Base-by-base conservation (phyloP, 2,797 vertebrate genomes). In the Setipinna tenuifilis region DNA sequence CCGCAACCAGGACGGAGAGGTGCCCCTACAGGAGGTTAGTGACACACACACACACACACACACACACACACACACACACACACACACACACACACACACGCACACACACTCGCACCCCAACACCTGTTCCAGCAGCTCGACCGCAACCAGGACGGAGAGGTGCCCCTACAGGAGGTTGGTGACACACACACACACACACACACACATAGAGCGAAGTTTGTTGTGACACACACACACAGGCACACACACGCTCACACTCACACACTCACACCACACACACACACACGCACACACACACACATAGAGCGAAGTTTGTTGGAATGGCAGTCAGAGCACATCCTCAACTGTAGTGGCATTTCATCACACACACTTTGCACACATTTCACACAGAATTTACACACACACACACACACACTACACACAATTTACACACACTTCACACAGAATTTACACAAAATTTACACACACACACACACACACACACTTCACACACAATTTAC, bases 111-210 rank as follows among this genome's bases (percentile, higher is more conserved):
- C 0, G 95, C 92, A 0, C 97, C 98, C 0, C 21, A 61, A 0
- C 94, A 92, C 80, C 94, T 99, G 81, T 99, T 97, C 1, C 90
- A 96, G 88, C 92, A 93, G 2, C 90, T 99, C 95, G 98, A 99
- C 87, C 54, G 93, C 0, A 94, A 99, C 95, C 96, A 97, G 88
- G 95, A 99, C 0, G 88, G 93, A 50, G 95, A 94, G 87, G 96
- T 99, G 82, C 94, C 96, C 0, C 46, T 90, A 0, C 97, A 98
- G 0, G 98, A 99, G 97, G 98, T 96, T 82, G 16, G 84, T 1
- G 16, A 28, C n/a, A 25, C 19, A 80, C 28, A n/a, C 19, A 35
- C 68, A 78, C 23, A 81, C 41, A 58, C 82, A 58, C 62, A 35
- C 62, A 68, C 59, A n/a, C 59, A n/a, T n/a, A n/a, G n/a, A n/a